Conservation (phyloP, 1,140 invertebrate genomes). For the Tetraneura akinire region DNA sequence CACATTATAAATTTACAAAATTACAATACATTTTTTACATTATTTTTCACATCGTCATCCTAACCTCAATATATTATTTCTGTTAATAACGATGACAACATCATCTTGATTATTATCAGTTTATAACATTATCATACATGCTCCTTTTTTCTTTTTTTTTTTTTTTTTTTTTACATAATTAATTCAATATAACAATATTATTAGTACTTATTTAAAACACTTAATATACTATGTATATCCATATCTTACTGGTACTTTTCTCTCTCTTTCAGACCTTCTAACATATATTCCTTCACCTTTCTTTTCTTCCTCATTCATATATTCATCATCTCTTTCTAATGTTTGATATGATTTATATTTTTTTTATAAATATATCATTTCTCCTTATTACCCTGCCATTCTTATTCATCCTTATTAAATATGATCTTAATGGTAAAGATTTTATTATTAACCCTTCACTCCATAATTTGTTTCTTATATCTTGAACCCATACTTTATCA, state of each 20-base stretch:
- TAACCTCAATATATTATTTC: too few species aligned
- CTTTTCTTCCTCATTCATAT: not conserved
- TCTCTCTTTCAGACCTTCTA: not conserved
- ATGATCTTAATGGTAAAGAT: not conserved
- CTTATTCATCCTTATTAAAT: constrained; percentile 7
- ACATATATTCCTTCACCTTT: not conserved
- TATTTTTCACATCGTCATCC: too few species aligned
- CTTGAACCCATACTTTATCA: not conserved
- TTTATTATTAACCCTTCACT: not conserved
- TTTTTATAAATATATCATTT: not conserved
- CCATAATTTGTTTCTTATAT: not conserved
- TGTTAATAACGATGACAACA: too few species aligned
- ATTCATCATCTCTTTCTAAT: not conserved
- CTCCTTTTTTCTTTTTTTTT: too few species aligned
- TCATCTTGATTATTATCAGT: too few species aligned
- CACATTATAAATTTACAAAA: too few species aligned
- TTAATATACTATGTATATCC: too few species aligned
- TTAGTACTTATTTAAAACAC: too few species aligned
- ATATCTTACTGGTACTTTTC: not conserved
- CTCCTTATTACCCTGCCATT: not conserved
- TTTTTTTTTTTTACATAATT: too few species aligned
- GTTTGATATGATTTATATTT: not conserved
- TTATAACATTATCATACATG: too few species aligned
- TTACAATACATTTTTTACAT: too few species aligned
- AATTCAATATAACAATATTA: too few species aligned